A percentile compares a stretch with the other conserved stretches of the same genome.
phyloP scores from a whole-genome alignment of 1,140 invertebrate genomes.

The Lasaia peninsularis region DNA sequence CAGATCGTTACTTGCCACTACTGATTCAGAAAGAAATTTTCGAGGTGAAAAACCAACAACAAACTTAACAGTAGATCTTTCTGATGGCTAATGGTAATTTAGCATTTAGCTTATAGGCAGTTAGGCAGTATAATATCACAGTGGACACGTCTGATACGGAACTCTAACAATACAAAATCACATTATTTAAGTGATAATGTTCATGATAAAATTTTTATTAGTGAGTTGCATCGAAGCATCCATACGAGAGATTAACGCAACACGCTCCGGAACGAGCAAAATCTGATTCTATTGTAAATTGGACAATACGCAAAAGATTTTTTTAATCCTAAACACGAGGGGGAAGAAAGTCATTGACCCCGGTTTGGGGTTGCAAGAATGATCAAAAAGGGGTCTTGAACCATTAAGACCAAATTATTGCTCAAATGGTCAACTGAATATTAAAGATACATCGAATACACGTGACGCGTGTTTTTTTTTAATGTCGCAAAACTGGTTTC shows the following conservation, averaged over 20 bases:
- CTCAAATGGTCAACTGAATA: slow-evolving; percentile 49
- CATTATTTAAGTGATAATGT: background rate
- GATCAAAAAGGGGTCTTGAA: slow-evolving; percentile 57
- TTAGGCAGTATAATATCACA: too few relatives aligned
- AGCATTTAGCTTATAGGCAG: too few relatives aligned
- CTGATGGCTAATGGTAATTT: too few relatives aligned
- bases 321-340: slow-evolving; percentile 56
- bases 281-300: slow-evolving; percentile 37
- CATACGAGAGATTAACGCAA: slow-evolving; percentile 25
- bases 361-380: slow-evolving; percentile 59
- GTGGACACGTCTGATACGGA: too few relatives aligned
- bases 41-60: too few relatives aligned
- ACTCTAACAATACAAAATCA: too few relatives aligned
- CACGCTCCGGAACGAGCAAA: slow-evolving; percentile 1
- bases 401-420: slow-evolving; percentile 59
- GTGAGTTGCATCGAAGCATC: slow-evolving; percentile 17
- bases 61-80: too few relatives aligned
- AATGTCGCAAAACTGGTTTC: slow-evolving; percentile 23
- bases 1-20: too few relatives aligned
- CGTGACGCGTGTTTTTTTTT: slow-evolving; percentile 40
- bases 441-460: slow-evolving; percentile 38
- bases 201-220: slow-evolving; percentile 15
- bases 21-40: too few relatives aligned
- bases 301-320: slow-evolving; percentile 28
- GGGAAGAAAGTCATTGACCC: slow-evolving; percentile 71